Conservation (phyloP, 2,113 vertebrate species). For the Panthera uncia region DNA sequence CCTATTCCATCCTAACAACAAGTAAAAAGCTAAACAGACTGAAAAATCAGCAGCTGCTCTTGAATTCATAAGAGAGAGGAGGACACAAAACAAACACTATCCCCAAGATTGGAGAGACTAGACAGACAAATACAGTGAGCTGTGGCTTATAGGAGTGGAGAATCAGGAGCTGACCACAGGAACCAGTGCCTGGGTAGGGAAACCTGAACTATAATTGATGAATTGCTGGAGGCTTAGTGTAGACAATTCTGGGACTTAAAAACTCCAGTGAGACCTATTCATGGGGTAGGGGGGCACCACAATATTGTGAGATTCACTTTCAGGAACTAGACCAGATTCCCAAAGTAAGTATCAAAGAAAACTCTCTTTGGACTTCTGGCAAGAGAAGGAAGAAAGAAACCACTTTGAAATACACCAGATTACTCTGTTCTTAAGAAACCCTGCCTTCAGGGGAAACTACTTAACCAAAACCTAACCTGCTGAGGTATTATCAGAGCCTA, state of each 20-base stretch:
- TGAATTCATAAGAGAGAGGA: not conserved
- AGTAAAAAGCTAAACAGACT: not conserved
- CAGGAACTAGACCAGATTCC: not conserved
- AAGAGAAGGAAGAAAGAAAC: not conserved
- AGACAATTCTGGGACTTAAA: not conserved
- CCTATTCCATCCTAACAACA: not conserved
- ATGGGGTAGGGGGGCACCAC: not conserved
- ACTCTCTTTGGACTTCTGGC: not conserved
- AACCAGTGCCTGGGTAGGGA: not conserved
- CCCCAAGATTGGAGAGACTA: not conserved
- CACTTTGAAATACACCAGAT: not conserved
- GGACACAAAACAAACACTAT: not conserved
- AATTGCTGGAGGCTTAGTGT: not conserved
- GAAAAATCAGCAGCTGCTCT: not conserved
- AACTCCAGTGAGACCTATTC: not conserved
- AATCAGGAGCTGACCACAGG: not conserved
- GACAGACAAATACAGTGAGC: not conserved
- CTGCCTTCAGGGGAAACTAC: not conserved
- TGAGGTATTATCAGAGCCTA: not conserved
- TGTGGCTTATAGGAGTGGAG: not conserved
- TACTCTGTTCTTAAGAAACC: not conserved
- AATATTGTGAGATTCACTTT: not conserved
- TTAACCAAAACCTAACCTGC: not conserved
- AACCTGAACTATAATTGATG: not conserved
- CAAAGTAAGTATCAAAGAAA: not conserved